Base-by-base conservation (phyloP, 2,797 vertebrate species). In the Antrozous pallidus region DNA sequence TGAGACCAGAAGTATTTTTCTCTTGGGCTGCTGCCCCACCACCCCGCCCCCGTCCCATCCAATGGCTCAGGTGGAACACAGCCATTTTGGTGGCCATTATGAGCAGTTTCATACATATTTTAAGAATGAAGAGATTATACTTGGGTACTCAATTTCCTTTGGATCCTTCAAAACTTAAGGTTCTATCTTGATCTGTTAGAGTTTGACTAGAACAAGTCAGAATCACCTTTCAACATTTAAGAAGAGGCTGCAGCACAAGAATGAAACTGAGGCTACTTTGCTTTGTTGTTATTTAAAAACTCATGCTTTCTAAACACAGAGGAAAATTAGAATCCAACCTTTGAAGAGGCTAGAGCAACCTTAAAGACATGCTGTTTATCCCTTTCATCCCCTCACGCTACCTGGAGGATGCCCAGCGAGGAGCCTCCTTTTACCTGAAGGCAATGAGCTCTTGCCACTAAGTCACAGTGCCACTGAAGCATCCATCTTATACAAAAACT, bases 291-390 rank as follows among this genome's bases (percentile, higher is more conserved):
- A 90, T 36, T 90, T 56, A 36, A 67, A 80, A 85, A 78, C n/a
- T 75, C 11, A 42, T 31, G 14, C 26, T n/a, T 45, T 92, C n/a
- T 49, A 92, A 94, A 91, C n/a, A 85, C 81, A 61, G 81, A 82
- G 58, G 22, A 31, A 26, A 74, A 61, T 73, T 67, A 82, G 24
- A 67, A 33, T 51, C 65, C 58, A 85, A 51, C 3, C 16, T 61
- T 8, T 40, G 7, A 87, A 54, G 73, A 88, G 33, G 38, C 22
- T 65, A 91, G 58, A 90, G 65, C 16, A 75, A 79, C 22, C 31
- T 70, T 63, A 42, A 56, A 90, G 33, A 33, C 70, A 31, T 38
- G 47, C 5, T 49, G 47, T 31, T 63, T 31, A 58, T 20, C 14
- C 1, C 67, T 22, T 58, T 75, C 49, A 70, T 31, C 22, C 28